phyloP scores from a whole-genome alignment of 2,113 vertebrate genomes.

The Carassius auratus region DNA sequence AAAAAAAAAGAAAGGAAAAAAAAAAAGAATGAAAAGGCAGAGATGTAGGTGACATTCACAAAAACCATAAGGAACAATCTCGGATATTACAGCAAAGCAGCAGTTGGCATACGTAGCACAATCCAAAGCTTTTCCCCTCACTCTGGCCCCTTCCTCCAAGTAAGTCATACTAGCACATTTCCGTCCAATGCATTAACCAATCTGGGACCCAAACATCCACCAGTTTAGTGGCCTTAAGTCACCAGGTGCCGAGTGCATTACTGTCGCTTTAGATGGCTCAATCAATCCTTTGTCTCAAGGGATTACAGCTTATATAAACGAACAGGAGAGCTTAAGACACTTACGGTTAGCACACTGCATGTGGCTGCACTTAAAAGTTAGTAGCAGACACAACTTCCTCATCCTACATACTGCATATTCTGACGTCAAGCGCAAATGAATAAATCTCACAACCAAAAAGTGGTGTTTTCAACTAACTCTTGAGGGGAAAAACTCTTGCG shows the following conservation, averaged over 20 bases:
- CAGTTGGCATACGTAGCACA: neutral
- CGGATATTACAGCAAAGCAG: neutral
- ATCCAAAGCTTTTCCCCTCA: conserved; percentile 11
- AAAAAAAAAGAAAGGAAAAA: neutral
- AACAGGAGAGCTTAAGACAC: conserved; percentile 51
- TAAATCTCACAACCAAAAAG: neutral
- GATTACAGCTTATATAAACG: conserved; percentile 52
- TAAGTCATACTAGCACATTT: conserved; percentile 32
- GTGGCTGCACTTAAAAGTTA: conserved; percentile 36
- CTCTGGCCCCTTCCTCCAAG: conserved; percentile 5
- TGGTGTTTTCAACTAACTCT: neutral
- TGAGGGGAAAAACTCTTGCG: neutral
- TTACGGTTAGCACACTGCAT: conserved; percentile 39
- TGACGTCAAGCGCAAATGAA: neutral
- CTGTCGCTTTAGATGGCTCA: conserved; percentile 48
- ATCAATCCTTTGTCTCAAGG: conserved; percentile 52
- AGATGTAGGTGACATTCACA: conserved; percentile 24
- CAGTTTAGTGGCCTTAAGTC: conserved; percentile 42
- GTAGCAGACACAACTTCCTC: neutral
- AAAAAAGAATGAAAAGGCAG: neutral
- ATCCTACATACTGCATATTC: neutral
- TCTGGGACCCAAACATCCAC: conserved; percentile 40
- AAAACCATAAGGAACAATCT: conserved; percentile 21
- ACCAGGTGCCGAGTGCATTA: conserved; percentile 25
- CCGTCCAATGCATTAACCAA: conserved; percentile 47